Percentiles rank a stretch among this genome's conserved stretches.
Evolutionary conservation across 1,140 invertebrate species (phyloP).

Genomic region (Melitaea cinxia): DNA sequence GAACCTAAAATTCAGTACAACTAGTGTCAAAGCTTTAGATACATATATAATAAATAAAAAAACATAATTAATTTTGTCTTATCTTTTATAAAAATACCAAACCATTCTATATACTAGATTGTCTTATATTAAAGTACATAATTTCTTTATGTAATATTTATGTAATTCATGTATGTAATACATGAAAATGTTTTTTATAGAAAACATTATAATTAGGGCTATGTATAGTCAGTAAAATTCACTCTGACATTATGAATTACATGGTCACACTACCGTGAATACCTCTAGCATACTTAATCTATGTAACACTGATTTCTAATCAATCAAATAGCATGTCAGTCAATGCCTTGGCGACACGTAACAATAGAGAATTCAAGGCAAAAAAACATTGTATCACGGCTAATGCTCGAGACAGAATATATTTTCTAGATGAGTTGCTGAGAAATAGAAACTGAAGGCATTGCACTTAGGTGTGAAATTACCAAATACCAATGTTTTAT

Average conservation of each 20-base stretch:
- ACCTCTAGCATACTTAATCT: neutral
- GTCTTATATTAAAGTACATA: too few species aligned
- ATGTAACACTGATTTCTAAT: slow-evolving; percentile 18
- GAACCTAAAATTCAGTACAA: too few species aligned
- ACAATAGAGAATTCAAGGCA: slow-evolving; percentile 21
- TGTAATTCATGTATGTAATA: too few species aligned
- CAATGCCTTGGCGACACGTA: slow-evolving; percentile 16
- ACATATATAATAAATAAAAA: too few species aligned
- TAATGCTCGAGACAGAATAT: slow-evolving; percentile 1
- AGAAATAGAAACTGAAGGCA: slow-evolving; percentile 58
- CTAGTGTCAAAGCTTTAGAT: too few species aligned
- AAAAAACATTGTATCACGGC: slow-evolving; percentile 3
- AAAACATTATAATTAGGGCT: neutral
- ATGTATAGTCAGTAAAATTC: neutral
- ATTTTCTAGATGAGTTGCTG: slow-evolving; percentile 44
- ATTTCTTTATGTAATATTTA: too few species aligned
- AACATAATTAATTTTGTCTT: too few species aligned
- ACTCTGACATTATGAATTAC: neutral
- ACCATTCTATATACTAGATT: too few species aligned
- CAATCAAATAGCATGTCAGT: slow-evolving; percentile 23
- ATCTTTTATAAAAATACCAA: too few species aligned
- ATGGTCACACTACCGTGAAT: neutral
- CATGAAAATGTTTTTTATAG: too few species aligned
- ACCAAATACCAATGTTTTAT: slow-evolving; percentile 8
- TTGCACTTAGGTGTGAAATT: slow-evolving; percentile 41